Conservation (phyloP, 2,888 invertebrate species). For the Synanthedon tipuliformis region DNA sequence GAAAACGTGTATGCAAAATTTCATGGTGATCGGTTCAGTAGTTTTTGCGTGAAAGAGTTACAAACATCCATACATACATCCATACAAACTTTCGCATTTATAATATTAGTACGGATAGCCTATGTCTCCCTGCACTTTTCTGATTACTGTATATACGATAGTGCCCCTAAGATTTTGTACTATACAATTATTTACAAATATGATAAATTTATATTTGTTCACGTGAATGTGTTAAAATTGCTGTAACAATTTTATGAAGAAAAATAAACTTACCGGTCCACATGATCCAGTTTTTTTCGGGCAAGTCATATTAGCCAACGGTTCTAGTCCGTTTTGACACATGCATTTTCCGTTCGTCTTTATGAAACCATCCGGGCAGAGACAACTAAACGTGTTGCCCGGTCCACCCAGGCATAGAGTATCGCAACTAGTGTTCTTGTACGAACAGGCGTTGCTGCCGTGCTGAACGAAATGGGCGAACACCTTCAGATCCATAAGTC, state of each 20-base stretch:
- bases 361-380: slow-evolving; percentile 84
- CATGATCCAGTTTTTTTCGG: slow-evolving; percentile 70
- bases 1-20: too few relatives aligned
- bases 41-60: too few relatives aligned
- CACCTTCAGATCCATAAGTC: slow-evolving; percentile 85
- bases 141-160: too few relatives aligned
- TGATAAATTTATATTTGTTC: too few relatives aligned
- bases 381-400: slow-evolving; percentile 73
- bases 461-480: slow-evolving; percentile 81
- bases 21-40: too few relatives aligned
- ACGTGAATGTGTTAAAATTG: too few relatives aligned
- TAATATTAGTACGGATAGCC: too few relatives aligned
- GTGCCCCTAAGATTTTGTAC: too few relatives aligned
- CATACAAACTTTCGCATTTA: too few relatives aligned
- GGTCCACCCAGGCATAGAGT: slow-evolving; percentile 85
- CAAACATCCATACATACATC: too few relatives aligned
- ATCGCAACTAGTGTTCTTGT: slow-evolving; percentile 72
- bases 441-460: slow-evolving; percentile 79
- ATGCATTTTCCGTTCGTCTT: slow-evolving; percentile 72
- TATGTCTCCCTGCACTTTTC: too few relatives aligned
- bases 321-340: slow-evolving; percentile 78
- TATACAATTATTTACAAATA: too few relatives aligned
- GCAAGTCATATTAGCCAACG: slow-evolving; percentile 77
- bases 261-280: slow-evolving; percentile 50
- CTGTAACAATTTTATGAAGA: neutral